Base-by-base conservation (phyloP, 2,888 invertebrate genomes). In the Metalampra italica region DNA sequence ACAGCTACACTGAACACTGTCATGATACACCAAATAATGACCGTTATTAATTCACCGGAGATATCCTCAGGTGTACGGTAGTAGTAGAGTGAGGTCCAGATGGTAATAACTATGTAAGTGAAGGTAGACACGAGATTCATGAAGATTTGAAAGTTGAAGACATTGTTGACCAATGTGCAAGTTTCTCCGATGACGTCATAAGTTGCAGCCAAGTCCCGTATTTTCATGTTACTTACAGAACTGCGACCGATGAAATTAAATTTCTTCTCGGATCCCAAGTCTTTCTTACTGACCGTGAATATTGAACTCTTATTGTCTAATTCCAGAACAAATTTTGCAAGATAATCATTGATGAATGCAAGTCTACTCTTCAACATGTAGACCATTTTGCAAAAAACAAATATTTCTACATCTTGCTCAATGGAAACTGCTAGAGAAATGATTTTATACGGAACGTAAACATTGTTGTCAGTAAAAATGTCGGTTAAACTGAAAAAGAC, bases 61-160 rank as follows among this genome's bases (percentile, higher is more conserved):
- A 54, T 52, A 32, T 59, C 55, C 13, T 61, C 63, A 29, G 64
- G 56, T 0, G 51, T 62, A 11, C 60, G 60, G 38, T 71, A 77
- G 30, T 62, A 71, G 52, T 70, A 75, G 1, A 82, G 52, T 0
- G 75, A 66, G 0, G 67, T 64, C 75, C 77, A 81, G 47, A 82
- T 75, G 0, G 74, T 71, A 0, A 76, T 66, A 7, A 84, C 62
- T n/a, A 78, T 73, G 45, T 62, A 77, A 0, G 60, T 55, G 46
- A 83, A 83, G 0, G 79, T 73, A 29, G 74, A 72, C 7, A 79
- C 63, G 0, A 82, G 62, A 9, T 68, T 71, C 71, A 79, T 75
- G 22, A 84, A 75, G 14, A 82, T 75, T 57, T 78, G 75, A 15
- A 75, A 78, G 52, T 82, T 78, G 51, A 75, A 84, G 11, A 74